phyloP scores from a whole-genome alignment of 2,888 invertebrate species.

The Theodoxus fluviatilis region DNA sequence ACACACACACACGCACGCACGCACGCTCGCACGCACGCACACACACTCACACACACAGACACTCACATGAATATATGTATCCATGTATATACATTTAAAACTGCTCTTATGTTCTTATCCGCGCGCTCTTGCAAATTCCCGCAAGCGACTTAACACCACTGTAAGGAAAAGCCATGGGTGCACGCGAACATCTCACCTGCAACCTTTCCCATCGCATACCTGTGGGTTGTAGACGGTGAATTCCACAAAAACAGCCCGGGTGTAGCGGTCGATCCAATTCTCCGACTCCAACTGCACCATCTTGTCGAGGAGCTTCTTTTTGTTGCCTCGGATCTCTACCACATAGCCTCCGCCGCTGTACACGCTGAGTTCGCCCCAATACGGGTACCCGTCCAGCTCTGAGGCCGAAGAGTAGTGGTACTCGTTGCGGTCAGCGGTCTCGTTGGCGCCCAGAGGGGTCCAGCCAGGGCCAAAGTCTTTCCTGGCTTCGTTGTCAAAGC shows the following conservation, averaged over 20 bases:
- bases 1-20: too few species aligned
- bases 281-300: conserved; percentile 61
- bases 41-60: too few species aligned
- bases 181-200: neutral
- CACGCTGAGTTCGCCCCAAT: conserved; percentile 62
- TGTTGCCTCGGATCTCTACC: conserved; percentile 59
- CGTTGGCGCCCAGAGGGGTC: conserved; percentile 36
- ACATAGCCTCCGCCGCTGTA: conserved; percentile 69
- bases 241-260: conserved; percentile 69
- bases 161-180: too few species aligned
- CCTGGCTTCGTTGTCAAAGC: conserved; percentile 50
- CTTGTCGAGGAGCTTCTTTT: conserved; percentile 46
- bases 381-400: conserved; percentile 65
- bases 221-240: conserved; percentile 69
- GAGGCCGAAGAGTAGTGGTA: conserved; percentile 58
- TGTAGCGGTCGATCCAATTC: conserved; percentile 67
- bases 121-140: too few species aligned
- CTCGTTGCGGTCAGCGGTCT: conserved; percentile 26
- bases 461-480: conserved; percentile 51
- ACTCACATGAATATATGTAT: too few species aligned
- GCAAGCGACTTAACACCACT: too few species aligned
- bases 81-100: too few species aligned
- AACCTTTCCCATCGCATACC: conserved; percentile 8
- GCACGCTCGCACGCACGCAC: too few species aligned
- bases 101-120: too few species aligned